phyloP scores from a whole-genome alignment of 2,888 invertebrate genomes.

The Eupithecia abbreviata region DNA sequence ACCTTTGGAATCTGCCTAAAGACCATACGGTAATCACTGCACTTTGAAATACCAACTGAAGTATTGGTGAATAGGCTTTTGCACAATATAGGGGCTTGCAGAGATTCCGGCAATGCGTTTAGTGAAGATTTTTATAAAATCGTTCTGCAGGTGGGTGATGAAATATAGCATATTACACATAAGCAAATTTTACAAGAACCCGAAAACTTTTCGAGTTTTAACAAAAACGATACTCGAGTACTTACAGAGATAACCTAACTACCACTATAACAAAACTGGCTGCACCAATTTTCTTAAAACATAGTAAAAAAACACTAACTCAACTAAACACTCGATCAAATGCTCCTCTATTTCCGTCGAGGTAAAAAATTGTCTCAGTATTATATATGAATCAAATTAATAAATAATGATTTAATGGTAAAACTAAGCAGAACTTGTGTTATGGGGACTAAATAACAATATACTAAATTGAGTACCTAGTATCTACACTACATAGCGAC shows the following conservation, averaged over 20 bases:
- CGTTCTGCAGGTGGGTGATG: background rate
- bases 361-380: background rate
- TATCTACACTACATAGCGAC: no score
- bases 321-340: background rate
- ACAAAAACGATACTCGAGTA: background rate
- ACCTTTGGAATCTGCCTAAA: slow-evolving; percentile 20
- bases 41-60: background rate
- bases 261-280: background rate
- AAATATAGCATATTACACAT: background rate
- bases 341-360: background rate
- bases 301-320: no score
- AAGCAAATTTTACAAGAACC: background rate
- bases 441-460: no score
- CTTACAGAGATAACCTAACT: background rate
- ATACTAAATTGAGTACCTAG: no score
- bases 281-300: background rate
- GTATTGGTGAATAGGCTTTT: slow-evolving; percentile 1
- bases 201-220: background rate
- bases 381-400: background rate
- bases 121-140: background rate
- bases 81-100: slow-evolving; percentile 8
- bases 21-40: background rate
- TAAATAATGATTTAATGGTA: no score
- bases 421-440: no score
- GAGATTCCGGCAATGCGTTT: background rate